Conservation (phyloP, 2,888 invertebrate species). For the Drosophila atripex region DNA sequence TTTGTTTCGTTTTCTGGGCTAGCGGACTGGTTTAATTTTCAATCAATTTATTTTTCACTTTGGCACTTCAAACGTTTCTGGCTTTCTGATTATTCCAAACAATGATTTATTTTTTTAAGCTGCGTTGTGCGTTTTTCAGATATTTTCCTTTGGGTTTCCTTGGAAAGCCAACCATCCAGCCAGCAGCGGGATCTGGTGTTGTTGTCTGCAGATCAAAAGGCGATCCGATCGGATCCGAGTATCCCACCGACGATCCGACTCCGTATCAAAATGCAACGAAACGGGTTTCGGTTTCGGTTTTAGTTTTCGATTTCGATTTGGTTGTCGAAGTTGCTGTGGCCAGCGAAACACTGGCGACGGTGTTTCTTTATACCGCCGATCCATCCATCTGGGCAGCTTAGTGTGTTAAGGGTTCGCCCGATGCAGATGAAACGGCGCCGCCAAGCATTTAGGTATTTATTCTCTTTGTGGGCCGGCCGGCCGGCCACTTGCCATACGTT, state of each 20-base stretch:
- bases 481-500: conserved; percentile 64
- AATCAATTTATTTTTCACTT: conserved; percentile 30
- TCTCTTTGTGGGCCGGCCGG: conserved; percentile 70
- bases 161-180: no score
- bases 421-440: conserved; percentile 69
- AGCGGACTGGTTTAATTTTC: conserved; percentile 10
- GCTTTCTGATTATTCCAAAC: conserved; percentile 7
- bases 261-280: conserved; percentile 50
- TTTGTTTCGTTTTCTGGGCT: conserved; percentile 32
- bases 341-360: conserved; percentile 39
- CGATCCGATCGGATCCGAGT: conserved; percentile 14
- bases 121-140: conserved; percentile 18
- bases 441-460: conserved; percentile 46
- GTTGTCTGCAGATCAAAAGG: conserved; percentile 68
- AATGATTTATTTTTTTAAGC: conserved; percentile 34
- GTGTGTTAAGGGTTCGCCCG: conserved; percentile 55
- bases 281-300: conserved; percentile 69
- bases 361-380: conserved; percentile 72
- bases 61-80: conserved; percentile 63
- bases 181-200: conserved; percentile 45
- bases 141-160: conserved; percentile 28
- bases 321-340: conserved; percentile 53
- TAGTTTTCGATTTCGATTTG: conserved; percentile 13
- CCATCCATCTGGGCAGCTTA: conserved; percentile 74
- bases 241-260: conserved; percentile 37